Conservation (phyloP, 2,888 invertebrate genomes). For the Hydrotaea diabolus region DNA sequence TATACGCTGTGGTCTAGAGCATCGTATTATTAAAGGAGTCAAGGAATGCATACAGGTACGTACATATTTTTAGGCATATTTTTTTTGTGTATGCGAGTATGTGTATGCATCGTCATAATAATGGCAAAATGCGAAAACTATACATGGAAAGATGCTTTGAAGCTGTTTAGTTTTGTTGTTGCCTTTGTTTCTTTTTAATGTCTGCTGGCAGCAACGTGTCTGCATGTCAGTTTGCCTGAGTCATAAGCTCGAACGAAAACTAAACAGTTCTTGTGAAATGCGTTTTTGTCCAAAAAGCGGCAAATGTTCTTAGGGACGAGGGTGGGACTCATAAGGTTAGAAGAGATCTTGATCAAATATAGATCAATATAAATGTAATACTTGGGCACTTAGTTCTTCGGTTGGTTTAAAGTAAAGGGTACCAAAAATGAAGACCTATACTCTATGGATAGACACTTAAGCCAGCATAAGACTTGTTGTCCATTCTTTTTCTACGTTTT, state of each 20-base stretch:
- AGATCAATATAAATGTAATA: too few relatives aligned
- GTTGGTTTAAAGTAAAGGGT: too few relatives aligned
- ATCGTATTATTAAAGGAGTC: conserved; percentile 84
- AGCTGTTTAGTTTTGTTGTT: conserved; percentile 32
- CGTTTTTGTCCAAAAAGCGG: conserved; percentile 3
- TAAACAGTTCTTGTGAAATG: too few relatives aligned
- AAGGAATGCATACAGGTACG: conserved; percentile 83
- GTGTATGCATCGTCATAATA: neutral
- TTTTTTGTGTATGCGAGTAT: too few relatives aligned
- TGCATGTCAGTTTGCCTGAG: conserved; percentile 39
- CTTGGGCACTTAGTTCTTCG: too few relatives aligned
- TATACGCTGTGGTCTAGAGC: conserved; percentile 85
- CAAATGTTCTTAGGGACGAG: neutral
- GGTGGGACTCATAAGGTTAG: neutral
- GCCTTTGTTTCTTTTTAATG: neutral
- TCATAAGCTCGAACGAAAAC: conserved; percentile 57
- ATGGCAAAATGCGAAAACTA: neutral
- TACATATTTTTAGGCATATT: neutral
- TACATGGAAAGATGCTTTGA: neutral
- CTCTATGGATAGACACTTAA: too few relatives aligned
- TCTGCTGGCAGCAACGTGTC: neutral
- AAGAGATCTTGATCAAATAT: too few relatives aligned
- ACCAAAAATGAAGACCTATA: too few relatives aligned
- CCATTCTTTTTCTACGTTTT: too few relatives aligned
- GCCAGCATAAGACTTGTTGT: too few relatives aligned